Evolutionary conservation across 1,140 invertebrate species (phyloP).

Genomic region (Frieseomelitta varia): DNA sequence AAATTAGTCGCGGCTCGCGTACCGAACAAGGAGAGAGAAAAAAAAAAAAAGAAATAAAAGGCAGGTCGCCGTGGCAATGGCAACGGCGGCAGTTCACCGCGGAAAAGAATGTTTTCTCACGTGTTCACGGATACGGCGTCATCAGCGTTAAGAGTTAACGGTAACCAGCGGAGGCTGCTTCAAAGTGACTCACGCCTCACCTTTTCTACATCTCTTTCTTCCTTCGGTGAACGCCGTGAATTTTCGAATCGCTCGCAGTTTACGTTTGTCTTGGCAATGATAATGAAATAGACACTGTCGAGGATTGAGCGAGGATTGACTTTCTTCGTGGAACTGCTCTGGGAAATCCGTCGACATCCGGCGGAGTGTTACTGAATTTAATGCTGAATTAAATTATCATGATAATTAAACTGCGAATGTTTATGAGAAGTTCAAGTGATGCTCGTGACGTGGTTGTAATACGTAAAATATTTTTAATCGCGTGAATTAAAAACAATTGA

Average conservation of each 20-base stretch:
- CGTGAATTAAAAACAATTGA: not conserved
- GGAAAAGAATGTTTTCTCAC: conserved; percentile 59
- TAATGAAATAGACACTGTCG: too few relatives aligned
- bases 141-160: conserved; percentile 62
- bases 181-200: conserved; percentile 51
- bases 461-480: not conserved
- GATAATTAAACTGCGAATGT: not conserved
- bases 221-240: not conserved
- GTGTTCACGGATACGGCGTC: conserved; percentile 59
- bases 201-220: conserved; percentile 6
- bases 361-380: not conserved
- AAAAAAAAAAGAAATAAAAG: not conserved
- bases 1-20: conserved; percentile 19
- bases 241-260: not conserved
- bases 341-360: not conserved
- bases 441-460: not conserved
- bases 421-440: not conserved
- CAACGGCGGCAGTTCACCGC: not conserved
- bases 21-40: too few relatives aligned
- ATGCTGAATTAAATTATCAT: not conserved
- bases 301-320: not conserved
- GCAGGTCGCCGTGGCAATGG: not conserved
- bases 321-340: not conserved
- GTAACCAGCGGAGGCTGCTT: conserved; percentile 52
- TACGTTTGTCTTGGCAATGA: not conserved